Conservation (phyloP, 2,888 invertebrate species). For the Ichneumoninae sp. region DNA sequence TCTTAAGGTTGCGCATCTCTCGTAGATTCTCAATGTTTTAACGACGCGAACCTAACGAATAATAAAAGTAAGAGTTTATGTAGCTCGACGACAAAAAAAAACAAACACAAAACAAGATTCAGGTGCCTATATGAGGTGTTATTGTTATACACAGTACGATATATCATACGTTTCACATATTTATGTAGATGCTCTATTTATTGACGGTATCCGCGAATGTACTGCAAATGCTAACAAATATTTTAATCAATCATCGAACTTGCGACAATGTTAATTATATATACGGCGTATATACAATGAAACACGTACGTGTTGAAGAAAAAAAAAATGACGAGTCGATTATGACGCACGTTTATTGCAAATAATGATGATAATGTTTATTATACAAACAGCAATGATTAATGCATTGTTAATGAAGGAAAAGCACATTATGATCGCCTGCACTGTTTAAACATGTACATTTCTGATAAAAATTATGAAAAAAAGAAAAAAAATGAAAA, state of each 20-base stretch:
- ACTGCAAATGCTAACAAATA: conserved; percentile 58
- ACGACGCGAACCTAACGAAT: conserved; percentile 23
- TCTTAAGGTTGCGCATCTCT: conserved; percentile 19
- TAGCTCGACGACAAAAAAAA: conserved; percentile 39
- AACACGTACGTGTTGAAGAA: conserved; percentile 23
- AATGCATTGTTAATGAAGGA: conserved; percentile 55
- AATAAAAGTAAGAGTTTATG: conserved; percentile 41
- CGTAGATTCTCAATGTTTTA: conserved; percentile 17
- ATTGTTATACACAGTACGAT: conserved; percentile 61
- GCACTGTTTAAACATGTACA: conserved; percentile 60
- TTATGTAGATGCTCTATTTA: conserved; percentile 66
- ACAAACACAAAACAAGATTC: conserved; percentile 49
- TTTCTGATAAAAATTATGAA: conserved; percentile 49
- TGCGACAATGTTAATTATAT: conserved; percentile 56
- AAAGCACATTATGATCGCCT: conserved; percentile 59
- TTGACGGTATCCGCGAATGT: conserved; percentile 51
- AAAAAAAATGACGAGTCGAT: conserved; percentile 55
- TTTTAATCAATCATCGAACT: conserved; percentile 63
- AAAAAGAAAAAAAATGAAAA: conserved; percentile 51
- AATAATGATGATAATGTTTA: conserved; percentile 60
- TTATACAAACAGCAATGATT: conserved; percentile 60
- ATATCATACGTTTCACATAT: conserved; percentile 64
- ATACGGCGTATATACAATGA: conserved; percentile 27
- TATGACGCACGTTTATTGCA: conserved; percentile 60
- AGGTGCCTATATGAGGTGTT: conserved; percentile 65